These are phyloP conservation scores for Chloromyia formosa DNA, from an alignment of 2,888 invertebrate genomes.

Conservation along the genomic window DNA sequence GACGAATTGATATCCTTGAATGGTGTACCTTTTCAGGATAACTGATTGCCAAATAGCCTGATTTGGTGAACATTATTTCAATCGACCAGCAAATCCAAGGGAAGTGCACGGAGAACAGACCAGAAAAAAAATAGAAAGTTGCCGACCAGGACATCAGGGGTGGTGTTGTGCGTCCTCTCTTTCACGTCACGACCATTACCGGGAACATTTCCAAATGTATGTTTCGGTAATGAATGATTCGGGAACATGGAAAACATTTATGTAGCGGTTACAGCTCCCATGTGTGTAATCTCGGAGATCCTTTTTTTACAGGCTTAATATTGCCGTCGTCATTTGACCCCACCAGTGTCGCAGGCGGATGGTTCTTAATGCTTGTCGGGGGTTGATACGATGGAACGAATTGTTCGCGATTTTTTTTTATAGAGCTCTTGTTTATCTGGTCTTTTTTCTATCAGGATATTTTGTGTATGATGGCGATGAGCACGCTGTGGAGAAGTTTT, in stretches of 20 bases:
- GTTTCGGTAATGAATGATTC: constrained; percentile 49
- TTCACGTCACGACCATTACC: constrained; percentile 30
- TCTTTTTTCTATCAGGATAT: neutral
- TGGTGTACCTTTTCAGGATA: constrained; percentile 43
- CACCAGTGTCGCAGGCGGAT: constrained; percentile 40
- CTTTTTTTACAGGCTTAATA: constrained; percentile 48
- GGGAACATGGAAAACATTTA: constrained; percentile 51
- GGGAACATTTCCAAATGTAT: constrained; percentile 44
- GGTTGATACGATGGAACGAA: constrained; percentile 29
- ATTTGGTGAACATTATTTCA: constrained; percentile 43
- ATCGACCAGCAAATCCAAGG: constrained; percentile 18
- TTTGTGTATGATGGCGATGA: neutral
- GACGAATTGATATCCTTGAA: constrained; percentile 29
- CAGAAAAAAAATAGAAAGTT: constrained; percentile 22
- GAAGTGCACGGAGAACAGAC: neutral
- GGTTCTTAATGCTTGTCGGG: constrained; percentile 18
- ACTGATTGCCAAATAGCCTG: constrained; percentile 42
- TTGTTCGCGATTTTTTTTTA: constrained; percentile 48
- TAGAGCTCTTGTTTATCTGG: neutral
- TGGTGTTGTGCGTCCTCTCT: neutral
- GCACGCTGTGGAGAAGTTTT: neutral
- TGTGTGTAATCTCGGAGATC: constrained; percentile 60
- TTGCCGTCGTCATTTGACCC: constrained; percentile 38
- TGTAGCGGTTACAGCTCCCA: constrained; percentile 64
- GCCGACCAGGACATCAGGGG: constrained; percentile 28